These are phyloP conservation scores for Lutraria lutraria DNA, from an alignment of 2,888 invertebrate genomes.

Conservation along the genomic window DNA sequence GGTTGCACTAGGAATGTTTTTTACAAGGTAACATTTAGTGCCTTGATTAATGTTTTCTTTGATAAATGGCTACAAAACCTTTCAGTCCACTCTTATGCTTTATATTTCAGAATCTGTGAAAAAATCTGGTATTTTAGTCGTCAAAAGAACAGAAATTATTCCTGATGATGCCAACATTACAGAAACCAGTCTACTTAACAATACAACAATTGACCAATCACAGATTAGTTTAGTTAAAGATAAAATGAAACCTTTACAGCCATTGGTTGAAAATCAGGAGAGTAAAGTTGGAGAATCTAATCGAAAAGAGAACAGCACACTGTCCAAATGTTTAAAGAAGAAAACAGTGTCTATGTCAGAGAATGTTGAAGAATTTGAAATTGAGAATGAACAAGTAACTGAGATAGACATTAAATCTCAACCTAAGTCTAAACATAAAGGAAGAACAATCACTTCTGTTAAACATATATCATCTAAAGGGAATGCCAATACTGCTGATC, in stretches of 20 bases:
- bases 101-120: conserved; percentile 58
- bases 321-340: conserved; percentile 50
- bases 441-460: conserved; percentile 51
- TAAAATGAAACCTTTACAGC: conserved; percentile 22
- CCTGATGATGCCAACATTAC: conserved; percentile 58
- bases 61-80: no score
- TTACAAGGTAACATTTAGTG: no score
- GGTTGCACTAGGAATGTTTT: no score
- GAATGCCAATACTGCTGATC: conserved; percentile 26
- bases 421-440: conserved; percentile 44
- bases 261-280: conserved; percentile 44
- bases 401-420: conserved; percentile 15
- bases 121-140: conserved; percentile 62
- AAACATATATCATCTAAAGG: conserved; percentile 56
- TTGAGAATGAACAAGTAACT: conserved; percentile 31
- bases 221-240: conserved; percentile 32
- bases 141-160: conserved; percentile 67
- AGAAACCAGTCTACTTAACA: conserved; percentile 55
- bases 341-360: conserved; percentile 65
- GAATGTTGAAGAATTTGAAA: conserved; percentile 52
- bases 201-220: conserved; percentile 51
- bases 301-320: conserved; percentile 10
- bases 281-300: background rate
- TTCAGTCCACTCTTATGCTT: no score
- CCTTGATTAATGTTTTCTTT: no score